phyloP scores from a whole-genome alignment of 2,113 vertebrate species.

The Terrapene triunguis region DNA sequence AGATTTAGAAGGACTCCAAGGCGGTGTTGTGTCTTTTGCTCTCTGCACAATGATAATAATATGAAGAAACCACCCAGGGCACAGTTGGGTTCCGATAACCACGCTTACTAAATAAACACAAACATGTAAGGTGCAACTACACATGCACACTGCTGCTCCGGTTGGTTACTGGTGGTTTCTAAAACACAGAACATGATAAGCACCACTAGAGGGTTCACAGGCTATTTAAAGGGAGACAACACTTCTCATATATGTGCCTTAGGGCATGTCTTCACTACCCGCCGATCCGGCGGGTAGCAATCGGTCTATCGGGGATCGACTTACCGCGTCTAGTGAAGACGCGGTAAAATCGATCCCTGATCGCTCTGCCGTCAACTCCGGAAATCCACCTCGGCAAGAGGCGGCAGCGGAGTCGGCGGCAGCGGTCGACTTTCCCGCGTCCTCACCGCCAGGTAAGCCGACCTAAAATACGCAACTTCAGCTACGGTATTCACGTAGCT shows the following conservation, averaged over 20 bases:
- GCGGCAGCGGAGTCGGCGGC: too few species aligned
- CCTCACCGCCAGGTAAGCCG: too few species aligned
- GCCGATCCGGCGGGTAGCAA: too few species aligned
- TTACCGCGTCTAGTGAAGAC: too few species aligned
- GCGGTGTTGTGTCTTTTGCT: not conserved
- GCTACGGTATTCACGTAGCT: too few species aligned
- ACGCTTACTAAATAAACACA: not conserved
- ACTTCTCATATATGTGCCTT: not conserved
- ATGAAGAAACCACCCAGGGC: not conserved
- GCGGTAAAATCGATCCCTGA: too few species aligned
- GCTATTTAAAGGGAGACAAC: not conserved
- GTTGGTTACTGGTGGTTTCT: not conserved
- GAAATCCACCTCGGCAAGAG: too few species aligned
- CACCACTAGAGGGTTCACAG: not conserved
- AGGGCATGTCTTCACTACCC: too few species aligned
- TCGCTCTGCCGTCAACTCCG: too few species aligned
- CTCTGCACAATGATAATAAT: not conserved
- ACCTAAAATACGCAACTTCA: too few species aligned
- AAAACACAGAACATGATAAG: not conserved
- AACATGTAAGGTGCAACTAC: not conserved
- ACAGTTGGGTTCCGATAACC: not conserved
- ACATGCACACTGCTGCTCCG: not conserved
- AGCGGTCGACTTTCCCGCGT: too few species aligned
- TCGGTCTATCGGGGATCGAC: too few species aligned
- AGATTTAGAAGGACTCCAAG: not conserved